Percentiles rank a stretch among this genome's conserved stretches.
These are phyloP conservation scores for Dipus sagitta DNA, from an alignment of 2,797 vertebrate species.

Conservation along the genomic window DNA sequence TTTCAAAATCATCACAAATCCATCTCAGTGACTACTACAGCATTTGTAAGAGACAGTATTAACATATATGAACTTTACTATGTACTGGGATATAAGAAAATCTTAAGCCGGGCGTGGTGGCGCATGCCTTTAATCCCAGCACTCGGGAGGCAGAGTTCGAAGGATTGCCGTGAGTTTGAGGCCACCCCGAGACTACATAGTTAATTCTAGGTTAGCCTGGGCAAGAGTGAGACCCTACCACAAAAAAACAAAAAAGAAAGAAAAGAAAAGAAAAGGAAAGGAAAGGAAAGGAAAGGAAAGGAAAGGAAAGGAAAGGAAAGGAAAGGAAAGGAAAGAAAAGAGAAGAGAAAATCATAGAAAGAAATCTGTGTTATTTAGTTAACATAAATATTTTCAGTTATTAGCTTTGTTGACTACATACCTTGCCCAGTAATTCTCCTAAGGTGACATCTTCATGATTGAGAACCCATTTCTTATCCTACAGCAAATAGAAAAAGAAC, in stretches of 20 bases:
- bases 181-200: too few relatives aligned
- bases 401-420: conserved; percentile 85
- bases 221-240: too few relatives aligned
- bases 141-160: too few relatives aligned
- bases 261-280: too few relatives aligned
- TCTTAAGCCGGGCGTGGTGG: too few relatives aligned
- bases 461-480: conserved; percentile 99
- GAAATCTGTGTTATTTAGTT: neutral
- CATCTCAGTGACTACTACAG: neutral
- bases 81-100: neutral
- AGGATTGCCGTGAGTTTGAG: too few relatives aligned
- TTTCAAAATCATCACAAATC: conserved; percentile 38
- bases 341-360: neutral
- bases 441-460: conserved; percentile 97
- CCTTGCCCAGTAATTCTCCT: conserved; percentile 97
- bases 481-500: conserved; percentile 67
- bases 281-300: too few relatives aligned
- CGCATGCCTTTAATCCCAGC: too few relatives aligned
- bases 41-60: conserved; percentile 27
- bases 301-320: too few relatives aligned
- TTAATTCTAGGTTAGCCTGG: too few relatives aligned
- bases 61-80: neutral
- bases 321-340: too few relatives aligned
- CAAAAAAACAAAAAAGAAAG: too few relatives aligned
- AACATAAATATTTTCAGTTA: neutral